These are phyloP conservation scores for Oreamnos americanus DNA, from an alignment of 2,113 vertebrate species.

Conservation along the genomic window DNA sequence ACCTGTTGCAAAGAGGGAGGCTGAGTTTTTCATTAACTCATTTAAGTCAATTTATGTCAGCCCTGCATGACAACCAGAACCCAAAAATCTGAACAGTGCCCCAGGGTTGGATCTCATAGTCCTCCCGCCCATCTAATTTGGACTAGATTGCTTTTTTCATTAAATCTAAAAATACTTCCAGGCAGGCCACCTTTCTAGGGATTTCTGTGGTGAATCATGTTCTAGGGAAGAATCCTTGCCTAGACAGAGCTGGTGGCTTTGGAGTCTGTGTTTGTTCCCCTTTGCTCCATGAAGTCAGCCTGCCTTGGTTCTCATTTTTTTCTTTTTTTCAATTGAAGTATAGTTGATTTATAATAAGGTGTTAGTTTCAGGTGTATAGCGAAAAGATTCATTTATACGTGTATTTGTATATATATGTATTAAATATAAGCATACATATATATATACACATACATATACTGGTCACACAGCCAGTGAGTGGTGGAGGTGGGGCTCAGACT, in stretches of 20 bases:
- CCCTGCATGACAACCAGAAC: background rate
- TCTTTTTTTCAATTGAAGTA: background rate
- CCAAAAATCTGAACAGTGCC: slow-evolving; percentile 47
- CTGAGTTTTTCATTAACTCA: slow-evolving; percentile 61
- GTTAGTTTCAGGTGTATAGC: background rate
- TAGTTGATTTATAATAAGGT: background rate
- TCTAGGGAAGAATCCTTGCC: slow-evolving; percentile 3
- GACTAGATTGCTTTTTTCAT: slow-evolving; percentile 62
- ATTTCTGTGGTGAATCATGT: background rate
- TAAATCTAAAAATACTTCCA: slow-evolving; percentile 61
- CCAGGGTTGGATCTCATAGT: slow-evolving; percentile 31
- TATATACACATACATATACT: background rate
- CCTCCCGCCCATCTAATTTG: slow-evolving; percentile 65
- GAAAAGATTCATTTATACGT: background rate
- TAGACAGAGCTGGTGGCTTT: slow-evolving; percentile 7
- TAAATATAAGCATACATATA: background rate
- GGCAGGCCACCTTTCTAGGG: slow-evolving; percentile 28
- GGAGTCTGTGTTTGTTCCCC: background rate
- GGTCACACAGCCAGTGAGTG: background rate
- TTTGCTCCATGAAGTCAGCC: background rate
- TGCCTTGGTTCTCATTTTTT: background rate
- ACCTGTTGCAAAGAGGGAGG: slow-evolving; percentile 9
- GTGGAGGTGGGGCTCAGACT: background rate
- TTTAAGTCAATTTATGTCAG: slow-evolving; percentile 70
- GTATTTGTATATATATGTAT: background rate